These are phyloP conservation scores for Eilema griseolum DNA, from an alignment of 2,888 invertebrate species.

Conservation along the genomic window DNA sequence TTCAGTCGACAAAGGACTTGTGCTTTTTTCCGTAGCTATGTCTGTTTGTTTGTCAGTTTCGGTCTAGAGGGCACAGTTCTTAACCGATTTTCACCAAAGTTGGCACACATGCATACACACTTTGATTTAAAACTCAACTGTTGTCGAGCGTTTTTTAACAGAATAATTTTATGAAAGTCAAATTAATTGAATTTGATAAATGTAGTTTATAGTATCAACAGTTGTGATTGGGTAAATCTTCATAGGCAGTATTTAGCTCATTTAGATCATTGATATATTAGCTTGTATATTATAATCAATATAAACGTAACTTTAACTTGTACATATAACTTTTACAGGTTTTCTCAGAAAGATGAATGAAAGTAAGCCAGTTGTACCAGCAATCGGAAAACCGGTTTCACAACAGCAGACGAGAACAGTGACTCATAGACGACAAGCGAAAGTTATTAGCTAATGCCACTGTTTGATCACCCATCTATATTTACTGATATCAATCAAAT, in stretches of 20 bases:
- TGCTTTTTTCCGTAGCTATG: too few species aligned
- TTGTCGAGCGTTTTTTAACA: too few species aligned
- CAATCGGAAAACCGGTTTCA: constrained; percentile 3
- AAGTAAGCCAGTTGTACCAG: constrained; percentile 2
- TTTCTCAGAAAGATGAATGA: constrained; percentile 7
- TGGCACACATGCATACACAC: too few species aligned
- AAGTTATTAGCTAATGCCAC: constrained; percentile 7
- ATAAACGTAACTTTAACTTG: background rate
- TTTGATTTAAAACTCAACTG: too few species aligned
- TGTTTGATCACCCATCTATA: background rate
- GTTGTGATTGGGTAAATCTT: background rate
- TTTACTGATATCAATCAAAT: too few species aligned
- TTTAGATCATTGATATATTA: background rate
- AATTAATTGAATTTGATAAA: background rate
- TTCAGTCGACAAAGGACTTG: too few species aligned
- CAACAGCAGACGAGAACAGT: background rate
- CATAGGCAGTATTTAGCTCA: background rate
- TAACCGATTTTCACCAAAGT: too few species aligned
- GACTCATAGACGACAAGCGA: constrained; percentile 10
- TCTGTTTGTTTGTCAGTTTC: too few species aligned
- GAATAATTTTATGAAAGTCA: background rate
- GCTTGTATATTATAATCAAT: background rate
- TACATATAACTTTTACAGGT: background rate
- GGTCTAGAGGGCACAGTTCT: too few species aligned
- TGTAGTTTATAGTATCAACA: background rate